Percentiles rank a stretch among this genome's conserved stretches.
These are phyloP conservation scores for Rhinatrema bivittatum DNA, from an alignment of 2,797 vertebrate species.

Conservation along the genomic window DNA sequence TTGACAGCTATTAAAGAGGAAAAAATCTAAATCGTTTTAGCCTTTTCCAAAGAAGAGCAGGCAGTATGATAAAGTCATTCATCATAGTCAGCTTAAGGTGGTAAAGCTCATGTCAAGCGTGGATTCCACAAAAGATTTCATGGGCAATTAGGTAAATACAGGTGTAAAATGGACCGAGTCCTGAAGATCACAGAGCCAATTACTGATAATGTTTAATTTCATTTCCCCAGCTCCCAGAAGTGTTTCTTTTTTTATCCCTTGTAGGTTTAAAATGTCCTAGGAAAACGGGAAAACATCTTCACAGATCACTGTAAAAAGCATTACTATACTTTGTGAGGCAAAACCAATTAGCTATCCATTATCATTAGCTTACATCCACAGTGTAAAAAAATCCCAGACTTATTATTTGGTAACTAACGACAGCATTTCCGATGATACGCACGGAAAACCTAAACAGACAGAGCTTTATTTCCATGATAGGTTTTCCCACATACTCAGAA, in stretches of 20 bases:
- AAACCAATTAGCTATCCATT: conserved; percentile 20
- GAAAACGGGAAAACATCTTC: conserved; percentile 27
- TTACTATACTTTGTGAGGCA: conserved; percentile 27
- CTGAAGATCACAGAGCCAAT: conserved; percentile 57
- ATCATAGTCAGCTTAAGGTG: conserved; percentile 52
- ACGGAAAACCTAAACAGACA: background rate
- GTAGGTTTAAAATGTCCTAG: conserved; percentile 29
- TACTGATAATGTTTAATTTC: conserved; percentile 65
- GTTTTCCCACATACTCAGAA: too few species aligned
- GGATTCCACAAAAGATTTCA: conserved; percentile 62
- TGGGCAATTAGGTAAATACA: conserved; percentile 67
- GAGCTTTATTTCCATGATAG: too few species aligned
- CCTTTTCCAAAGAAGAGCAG: conserved; percentile 41
- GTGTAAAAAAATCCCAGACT: background rate
- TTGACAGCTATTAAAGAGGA: conserved; percentile 36
- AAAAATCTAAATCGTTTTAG: conserved; percentile 45
- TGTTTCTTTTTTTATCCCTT: conserved; percentile 24
- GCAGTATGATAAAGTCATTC: conserved; percentile 46
- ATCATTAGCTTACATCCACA: conserved; percentile 2
- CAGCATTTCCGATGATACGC: conserved; percentile 10
- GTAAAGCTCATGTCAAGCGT: conserved; percentile 36
- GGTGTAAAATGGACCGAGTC: conserved; percentile 56
- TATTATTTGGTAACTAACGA: conserved; percentile 5
- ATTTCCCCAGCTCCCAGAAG: conserved; percentile 49
- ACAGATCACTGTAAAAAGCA: conserved; percentile 21